Conservation (phyloP, 1,140 invertebrate genomes). For the Varroa destructor region DNA sequence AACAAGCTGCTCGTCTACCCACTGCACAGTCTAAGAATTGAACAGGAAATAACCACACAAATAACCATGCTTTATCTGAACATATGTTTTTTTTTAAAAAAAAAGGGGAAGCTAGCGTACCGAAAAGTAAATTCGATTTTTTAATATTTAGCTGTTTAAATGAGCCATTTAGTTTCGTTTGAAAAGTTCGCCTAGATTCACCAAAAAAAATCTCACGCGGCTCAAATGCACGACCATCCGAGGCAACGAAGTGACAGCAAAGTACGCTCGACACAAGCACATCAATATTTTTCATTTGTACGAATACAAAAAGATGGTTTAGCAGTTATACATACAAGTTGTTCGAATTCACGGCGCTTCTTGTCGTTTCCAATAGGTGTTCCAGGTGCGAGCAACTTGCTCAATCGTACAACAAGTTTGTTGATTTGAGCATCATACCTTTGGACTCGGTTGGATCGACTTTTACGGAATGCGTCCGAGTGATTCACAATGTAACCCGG, state of each 20-base stretch:
- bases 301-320: neutral
- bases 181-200: too few species aligned
- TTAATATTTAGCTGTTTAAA: neutral
- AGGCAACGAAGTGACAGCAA: too few species aligned
- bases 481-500: neutral
- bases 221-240: too few species aligned
- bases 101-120: too few species aligned
- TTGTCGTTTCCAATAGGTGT: slow-evolving; percentile 25
- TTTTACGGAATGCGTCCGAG: slow-evolving; percentile 18
- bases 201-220: too few species aligned
- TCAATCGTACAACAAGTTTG: slow-evolving; percentile 14
- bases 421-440: slow-evolving; percentile 20
- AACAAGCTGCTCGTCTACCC: slow-evolving; percentile 15
- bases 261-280: too few species aligned
- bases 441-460: slow-evolving; percentile 1
- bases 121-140: neutral
- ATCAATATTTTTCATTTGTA: too few species aligned
- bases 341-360: slow-evolving; percentile 17
- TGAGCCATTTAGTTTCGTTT: neutral
- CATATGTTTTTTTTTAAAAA: too few species aligned
- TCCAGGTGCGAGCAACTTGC: slow-evolving; percentile 4
- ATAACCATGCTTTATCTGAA: too few species aligned
- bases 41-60: too few species aligned
- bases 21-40: neutral
- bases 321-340: neutral